Conservation (phyloP, 1,140 invertebrate species). For the Megathymus violae region DNA sequence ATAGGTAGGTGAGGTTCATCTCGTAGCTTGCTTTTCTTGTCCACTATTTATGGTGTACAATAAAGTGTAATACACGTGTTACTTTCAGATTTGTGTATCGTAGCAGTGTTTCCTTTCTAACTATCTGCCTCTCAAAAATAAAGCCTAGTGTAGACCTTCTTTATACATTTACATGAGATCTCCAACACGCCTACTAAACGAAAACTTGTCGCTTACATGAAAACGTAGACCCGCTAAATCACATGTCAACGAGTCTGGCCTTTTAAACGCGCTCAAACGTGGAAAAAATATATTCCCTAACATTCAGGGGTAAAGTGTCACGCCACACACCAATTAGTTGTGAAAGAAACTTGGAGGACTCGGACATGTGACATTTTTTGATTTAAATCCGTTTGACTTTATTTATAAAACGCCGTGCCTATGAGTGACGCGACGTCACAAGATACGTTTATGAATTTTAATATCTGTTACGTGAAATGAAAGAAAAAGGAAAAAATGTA, state of each 20-base stretch:
- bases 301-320: conserved; percentile 63
- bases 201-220: conserved; percentile 61
- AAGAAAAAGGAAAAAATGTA: conserved; percentile 17
- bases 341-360: conserved; percentile 64
- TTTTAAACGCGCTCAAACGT: conserved; percentile 61
- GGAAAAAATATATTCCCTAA: conserved; percentile 58
- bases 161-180: conserved; percentile 37
- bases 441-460: conserved; percentile 12
- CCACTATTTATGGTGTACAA: too few relatives aligned
- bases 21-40: too few relatives aligned
- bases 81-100: too few relatives aligned
- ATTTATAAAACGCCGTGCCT: conserved; percentile 43
- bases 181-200: conserved; percentile 35
- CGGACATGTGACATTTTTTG: conserved; percentile 68
- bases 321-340: conserved; percentile 81
- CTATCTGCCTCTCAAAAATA: too few relatives aligned
- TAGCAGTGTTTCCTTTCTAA: too few relatives aligned
- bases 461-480: conserved; percentile 21
- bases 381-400: conserved; percentile 69
- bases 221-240: conserved; percentile 51
- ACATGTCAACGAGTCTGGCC: conserved; percentile 59
- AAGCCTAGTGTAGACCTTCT: not conserved
- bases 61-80: too few relatives aligned
- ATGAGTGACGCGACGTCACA: conserved; percentile 33
- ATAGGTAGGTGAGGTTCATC: too few relatives aligned